Base-by-base conservation (phyloP, 1,140 invertebrate species). In the Aphelinus atriplicis region DNA sequence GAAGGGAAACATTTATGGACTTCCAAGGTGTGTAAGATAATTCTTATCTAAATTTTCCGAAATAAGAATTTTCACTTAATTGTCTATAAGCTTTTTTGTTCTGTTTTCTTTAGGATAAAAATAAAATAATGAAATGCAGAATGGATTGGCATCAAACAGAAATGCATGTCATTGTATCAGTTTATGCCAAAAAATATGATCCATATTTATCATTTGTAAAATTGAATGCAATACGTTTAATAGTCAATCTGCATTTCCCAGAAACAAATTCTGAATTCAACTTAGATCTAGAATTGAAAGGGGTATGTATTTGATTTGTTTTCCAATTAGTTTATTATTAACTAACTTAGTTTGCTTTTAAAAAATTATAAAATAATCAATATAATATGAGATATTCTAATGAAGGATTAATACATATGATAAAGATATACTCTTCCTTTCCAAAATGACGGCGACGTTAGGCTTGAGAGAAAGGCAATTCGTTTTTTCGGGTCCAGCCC, bases 111-210 rank as follows among this genome's bases (percentile, higher is more conserved):
- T 81, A 90, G 89, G 83, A 82, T 81, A 56, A 26, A 90, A 50
- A 26, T 45, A 74, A 65, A 51, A 91, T 80, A 89, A 87, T 66
- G 1, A 91, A 93, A 71, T 98, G 96, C 84, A 91, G 97, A 47
- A 93, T 95, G 88, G 97, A 98, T 85, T 98, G 95, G 94, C 95
- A 97, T 89, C 96, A 98, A 88, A 97, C 96, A 9, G 92, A 91
- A 7, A 91, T 90, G 3, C 89, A 92, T 87, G 93, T 98, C 0
- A 92, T 95, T 77, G 91, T 98, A 46, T 94, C 95, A 61, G 90
- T 98, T 66, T 98, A 95, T 89, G 94, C 95, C 1, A 98, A 98
- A 86, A 93, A 95, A 73, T 95, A 97, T 84, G 90, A 96, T 81
- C 95, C 96, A 53, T 89, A 89, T 48, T 84, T 90, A 68, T 95